These are phyloP conservation scores for Lepidochrysops patricia DNA, from an alignment of 2,888 invertebrate genomes.

Conservation along the genomic window DNA sequence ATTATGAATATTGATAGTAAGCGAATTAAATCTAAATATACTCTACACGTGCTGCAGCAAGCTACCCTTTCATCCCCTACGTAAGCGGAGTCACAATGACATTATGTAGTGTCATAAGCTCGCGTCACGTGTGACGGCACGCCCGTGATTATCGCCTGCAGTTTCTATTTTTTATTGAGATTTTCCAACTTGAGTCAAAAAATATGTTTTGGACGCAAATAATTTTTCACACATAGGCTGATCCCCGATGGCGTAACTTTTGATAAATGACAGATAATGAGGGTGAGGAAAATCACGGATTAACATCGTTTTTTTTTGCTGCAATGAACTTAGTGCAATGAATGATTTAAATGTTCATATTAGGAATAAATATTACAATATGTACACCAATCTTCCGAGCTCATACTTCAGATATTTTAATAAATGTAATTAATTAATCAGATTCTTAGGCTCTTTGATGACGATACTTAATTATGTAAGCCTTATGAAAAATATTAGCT, in stretches of 20 bases:
- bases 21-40: not conserved
- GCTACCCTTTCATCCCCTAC: not conserved
- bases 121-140: not conserved
- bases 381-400: no score
- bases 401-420: no score
- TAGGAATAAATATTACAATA: no score
- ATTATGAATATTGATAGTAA: not conserved
- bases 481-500: not conserved
- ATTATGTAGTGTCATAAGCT: not conserved
- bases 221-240: not conserved
- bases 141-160: not conserved
- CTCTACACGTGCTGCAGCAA: constrained; percentile 3
- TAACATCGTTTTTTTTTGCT: not conserved
- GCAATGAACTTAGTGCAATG: not conserved
- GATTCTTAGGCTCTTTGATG: no score
- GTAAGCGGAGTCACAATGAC: not conserved
- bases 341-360: no score
- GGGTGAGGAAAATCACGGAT: not conserved
- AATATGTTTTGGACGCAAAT: not conserved
- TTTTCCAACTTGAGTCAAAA: not conserved
- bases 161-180: not conserved
- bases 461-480: no score
- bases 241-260: not conserved
- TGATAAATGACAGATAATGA: not conserved
- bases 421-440: no score